Conservation (phyloP, 2,113 vertebrate genomes). For the Scophthalmus maximus region DNA sequence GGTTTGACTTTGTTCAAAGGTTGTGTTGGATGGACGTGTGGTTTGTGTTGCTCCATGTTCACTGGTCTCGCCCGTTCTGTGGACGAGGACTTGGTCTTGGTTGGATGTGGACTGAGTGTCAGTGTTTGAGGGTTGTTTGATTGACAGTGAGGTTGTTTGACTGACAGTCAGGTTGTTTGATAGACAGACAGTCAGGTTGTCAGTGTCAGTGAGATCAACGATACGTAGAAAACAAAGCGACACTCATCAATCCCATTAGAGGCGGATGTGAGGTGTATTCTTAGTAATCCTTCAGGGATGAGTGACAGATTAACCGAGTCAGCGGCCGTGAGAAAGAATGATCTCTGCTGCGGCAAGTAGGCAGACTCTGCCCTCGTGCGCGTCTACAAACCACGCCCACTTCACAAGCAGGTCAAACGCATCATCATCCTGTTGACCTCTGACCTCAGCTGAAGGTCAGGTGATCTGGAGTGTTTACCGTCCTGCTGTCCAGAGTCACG, state of each 20-base stretch:
- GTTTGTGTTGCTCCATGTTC: neutral
- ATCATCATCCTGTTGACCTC: conserved; percentile 42
- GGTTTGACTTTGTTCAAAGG: neutral
- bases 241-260: conserved; percentile 75
- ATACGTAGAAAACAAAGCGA: conserved; percentile 12
- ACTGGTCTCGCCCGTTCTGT: too few species aligned
- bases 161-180: too few species aligned
- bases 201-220: conserved; percentile 9
- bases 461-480: conserved; percentile 1
- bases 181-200: neutral
- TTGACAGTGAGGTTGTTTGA: too few species aligned
- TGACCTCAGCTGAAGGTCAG: conserved; percentile 20
- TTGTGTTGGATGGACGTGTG: neutral
- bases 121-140: too few species aligned
- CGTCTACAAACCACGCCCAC: neutral
- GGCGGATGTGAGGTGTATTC: conserved; percentile 72
- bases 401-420: conserved; percentile 3
- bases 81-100: too few species aligned
- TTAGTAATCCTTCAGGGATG: conserved; percentile 74
- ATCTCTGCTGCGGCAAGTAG: conserved; percentile 62
- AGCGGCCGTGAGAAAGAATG: conserved; percentile 21
- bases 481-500: neutral
- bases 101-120: too few species aligned
- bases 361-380: neutral
- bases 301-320: conserved; percentile 68